phyloP scores from a whole-genome alignment of 2,113 vertebrate species.

The Bos javanicus region DNA sequence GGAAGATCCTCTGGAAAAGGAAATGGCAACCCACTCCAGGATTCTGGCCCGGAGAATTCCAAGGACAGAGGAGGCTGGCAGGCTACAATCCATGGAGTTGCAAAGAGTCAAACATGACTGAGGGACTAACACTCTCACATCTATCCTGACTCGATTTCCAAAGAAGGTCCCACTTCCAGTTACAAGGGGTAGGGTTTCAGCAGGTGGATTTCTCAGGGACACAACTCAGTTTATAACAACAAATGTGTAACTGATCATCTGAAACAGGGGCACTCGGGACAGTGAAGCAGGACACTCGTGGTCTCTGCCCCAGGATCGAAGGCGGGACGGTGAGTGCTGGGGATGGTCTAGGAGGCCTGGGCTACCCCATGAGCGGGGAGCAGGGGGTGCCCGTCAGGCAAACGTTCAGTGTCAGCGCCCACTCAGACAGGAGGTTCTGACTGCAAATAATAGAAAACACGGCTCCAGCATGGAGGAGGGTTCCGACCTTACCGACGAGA shows the following conservation, averaged over 20 bases:
- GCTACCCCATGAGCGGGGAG: background rate
- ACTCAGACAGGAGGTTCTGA: background rate
- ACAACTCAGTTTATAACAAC: background rate
- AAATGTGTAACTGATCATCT: fast-evolving
- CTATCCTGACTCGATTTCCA: background rate
- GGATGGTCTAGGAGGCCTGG: fast-evolving
- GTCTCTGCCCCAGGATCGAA: background rate
- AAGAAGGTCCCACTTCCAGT: background rate
- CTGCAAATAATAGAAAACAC: background rate
- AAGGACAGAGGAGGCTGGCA: background rate
- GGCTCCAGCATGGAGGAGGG: fast-evolving
- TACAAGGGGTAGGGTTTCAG: background rate
- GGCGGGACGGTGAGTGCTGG: background rate
- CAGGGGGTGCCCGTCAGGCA: fast-evolving
- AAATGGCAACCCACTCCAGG: background rate
- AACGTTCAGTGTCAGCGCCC: fast-evolving
- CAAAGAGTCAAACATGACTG: background rate
- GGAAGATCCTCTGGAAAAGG: background rate
- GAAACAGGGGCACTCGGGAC: background rate
- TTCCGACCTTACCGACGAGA: fast-evolving
- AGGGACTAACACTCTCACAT: background rate
- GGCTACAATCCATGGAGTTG: background rate
- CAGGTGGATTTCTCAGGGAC: background rate
- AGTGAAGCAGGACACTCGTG: fast-evolving
- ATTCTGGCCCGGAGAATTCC: background rate